Conservation (phyloP, 2,113 vertebrate genomes). For the Macquaria australasica region DNA sequence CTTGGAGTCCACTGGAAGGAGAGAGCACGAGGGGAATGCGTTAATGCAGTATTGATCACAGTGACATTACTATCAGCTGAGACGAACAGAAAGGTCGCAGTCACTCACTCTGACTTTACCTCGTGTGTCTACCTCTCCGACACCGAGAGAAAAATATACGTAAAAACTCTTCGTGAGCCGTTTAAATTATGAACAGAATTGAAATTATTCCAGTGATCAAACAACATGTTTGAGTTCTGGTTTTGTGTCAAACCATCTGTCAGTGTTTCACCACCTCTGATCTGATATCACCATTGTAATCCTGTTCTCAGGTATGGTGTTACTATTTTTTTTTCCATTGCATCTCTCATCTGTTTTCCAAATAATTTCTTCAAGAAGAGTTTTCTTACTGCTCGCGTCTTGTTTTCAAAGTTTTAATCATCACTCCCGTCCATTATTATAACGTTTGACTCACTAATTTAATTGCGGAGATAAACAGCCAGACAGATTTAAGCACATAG, state of each 20-base stretch:
- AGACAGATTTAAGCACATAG: too few species aligned
- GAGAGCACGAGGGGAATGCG: slow-evolving; percentile 50
- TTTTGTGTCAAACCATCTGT: not conserved
- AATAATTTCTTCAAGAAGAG: too few species aligned
- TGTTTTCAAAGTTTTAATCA: too few species aligned
- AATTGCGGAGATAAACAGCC: too few species aligned
- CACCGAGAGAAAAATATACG: not conserved
- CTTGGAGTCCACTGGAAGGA: slow-evolving; percentile 54
- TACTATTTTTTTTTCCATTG: too few species aligned
- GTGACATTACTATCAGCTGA: slow-evolving; percentile 69
- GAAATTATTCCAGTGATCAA: not conserved
- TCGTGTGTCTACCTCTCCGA: not conserved
- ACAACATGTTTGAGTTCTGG: not conserved
- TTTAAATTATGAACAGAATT: not conserved
- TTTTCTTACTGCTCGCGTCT: too few species aligned
- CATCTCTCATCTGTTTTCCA: too few species aligned
- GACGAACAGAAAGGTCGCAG: slow-evolving; percentile 32
- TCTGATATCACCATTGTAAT: not conserved
- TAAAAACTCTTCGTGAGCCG: not conserved
- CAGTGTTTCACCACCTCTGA: not conserved
- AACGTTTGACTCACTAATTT: too few species aligned
- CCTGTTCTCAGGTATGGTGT: not conserved
- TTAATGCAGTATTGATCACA: slow-evolving; percentile 61
- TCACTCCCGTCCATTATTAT: too few species aligned
- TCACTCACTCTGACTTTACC: slow-evolving; percentile 31